These are phyloP conservation scores for Falco naumanni DNA, from an alignment of 2,797 vertebrate species.

Conservation along the genomic window DNA sequence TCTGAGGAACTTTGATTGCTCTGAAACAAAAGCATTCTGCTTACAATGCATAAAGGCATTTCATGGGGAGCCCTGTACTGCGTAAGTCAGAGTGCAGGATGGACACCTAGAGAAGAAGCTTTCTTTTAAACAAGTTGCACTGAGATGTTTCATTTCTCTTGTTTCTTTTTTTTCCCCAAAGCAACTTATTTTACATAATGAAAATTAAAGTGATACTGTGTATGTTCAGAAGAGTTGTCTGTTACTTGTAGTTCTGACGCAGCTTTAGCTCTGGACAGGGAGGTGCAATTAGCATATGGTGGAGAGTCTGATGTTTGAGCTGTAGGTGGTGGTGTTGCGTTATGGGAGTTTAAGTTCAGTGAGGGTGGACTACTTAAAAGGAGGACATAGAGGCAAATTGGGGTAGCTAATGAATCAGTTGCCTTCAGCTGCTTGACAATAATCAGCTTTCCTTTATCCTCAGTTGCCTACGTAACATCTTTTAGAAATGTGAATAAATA, in stretches of 20 bases:
- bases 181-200: not conserved
- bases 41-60: not conserved
- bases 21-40: not conserved
- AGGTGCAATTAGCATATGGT: not conserved
- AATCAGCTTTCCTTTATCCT: not conserved
- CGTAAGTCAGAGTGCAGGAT: not conserved
- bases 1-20: not conserved
- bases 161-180: not conserved
- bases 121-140: not conserved
- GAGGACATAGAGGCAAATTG: not conserved
- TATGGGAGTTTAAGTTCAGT: constrained; percentile 31
- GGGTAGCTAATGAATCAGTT: not conserved
- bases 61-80: not conserved
- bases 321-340: constrained; percentile 73
- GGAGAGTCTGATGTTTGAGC: constrained; percentile 53
- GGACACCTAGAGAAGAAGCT: not conserved
- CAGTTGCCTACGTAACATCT: not conserved
- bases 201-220: not conserved
- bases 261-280: not conserved
- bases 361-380: not conserved
- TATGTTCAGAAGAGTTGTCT: not conserved
- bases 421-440: not conserved
- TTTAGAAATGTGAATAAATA: not conserved
- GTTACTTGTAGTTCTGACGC: not conserved
- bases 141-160: not conserved